These are phyloP conservation scores for Dioctria linearis DNA, from an alignment of 2,888 invertebrate genomes.

Conservation along the genomic window DNA sequence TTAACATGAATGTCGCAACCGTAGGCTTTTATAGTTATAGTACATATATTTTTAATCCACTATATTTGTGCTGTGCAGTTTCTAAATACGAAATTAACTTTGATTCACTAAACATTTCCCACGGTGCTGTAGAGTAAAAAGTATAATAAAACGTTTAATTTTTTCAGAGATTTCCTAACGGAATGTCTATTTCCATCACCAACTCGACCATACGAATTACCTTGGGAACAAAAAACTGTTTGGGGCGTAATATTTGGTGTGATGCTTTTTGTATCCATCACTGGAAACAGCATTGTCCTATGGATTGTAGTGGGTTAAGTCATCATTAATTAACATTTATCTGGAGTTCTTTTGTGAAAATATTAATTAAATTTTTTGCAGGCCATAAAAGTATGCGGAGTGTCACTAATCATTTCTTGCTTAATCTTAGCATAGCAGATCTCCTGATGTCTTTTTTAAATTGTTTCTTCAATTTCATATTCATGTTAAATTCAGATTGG, in stretches of 20 bases:
- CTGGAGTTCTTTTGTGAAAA: neutral
- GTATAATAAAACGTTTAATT: no score
- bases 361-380: constrained; percentile 68
- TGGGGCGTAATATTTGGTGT: constrained; percentile 84
- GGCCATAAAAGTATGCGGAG: constrained; percentile 89
- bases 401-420: constrained; percentile 92
- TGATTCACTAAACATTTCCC: no score
- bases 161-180: constrained; percentile 74
- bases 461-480: constrained; percentile 91
- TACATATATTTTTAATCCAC: no score
- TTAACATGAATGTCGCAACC: no score
- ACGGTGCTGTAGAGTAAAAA: no score
- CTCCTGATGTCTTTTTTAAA: constrained; percentile 90
- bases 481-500: constrained; percentile 91
- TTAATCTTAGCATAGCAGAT: constrained; percentile 91
- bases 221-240: constrained; percentile 79
- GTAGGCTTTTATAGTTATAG: no score
- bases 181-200: constrained; percentile 76
- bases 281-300: constrained; percentile 91
- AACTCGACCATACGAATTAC: constrained; percentile 74
- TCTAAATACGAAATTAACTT: no score
- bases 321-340: neutral
- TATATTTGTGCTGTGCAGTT: no score
- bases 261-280: constrained; percentile 85
- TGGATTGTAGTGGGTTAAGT: constrained; percentile 91